phyloP scores from a whole-genome alignment of 1,140 invertebrate genomes.

The Bilobella aurantiaca region DNA sequence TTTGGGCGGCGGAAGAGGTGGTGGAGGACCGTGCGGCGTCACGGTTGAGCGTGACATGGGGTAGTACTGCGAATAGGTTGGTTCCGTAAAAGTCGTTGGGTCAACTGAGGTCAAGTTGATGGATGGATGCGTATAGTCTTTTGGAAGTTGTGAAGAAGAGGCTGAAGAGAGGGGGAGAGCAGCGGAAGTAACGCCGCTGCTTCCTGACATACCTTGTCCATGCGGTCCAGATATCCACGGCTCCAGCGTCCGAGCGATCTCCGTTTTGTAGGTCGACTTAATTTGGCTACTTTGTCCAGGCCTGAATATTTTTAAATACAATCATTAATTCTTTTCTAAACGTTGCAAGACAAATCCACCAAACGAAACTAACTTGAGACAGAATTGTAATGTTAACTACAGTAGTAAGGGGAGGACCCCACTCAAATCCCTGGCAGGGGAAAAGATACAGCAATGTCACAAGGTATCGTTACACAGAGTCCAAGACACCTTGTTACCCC shows the following conservation, averaged over 20 bases:
- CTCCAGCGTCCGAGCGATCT: constrained; percentile 53
- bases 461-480: too few species aligned
- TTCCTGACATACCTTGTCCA: neutral
- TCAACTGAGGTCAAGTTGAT: constrained; percentile 29
- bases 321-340: neutral
- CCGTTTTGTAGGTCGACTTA: constrained; percentile 52
- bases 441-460: too few species aligned
- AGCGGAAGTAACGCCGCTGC: constrained; percentile 26
- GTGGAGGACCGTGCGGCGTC: constrained; percentile 23
- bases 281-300: constrained; percentile 49
- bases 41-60: constrained; percentile 33
- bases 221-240: constrained; percentile 46
- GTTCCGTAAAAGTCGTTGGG: constrained; percentile 30
- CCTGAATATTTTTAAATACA: constrained; percentile 37
- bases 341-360: neutral
- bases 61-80: constrained; percentile 34
- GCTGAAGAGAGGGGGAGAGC: constrained; percentile 10
- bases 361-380: too few species aligned
- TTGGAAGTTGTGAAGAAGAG: constrained; percentile 26
- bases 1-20: constrained; percentile 21
- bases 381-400: too few species aligned
- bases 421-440: too few species aligned
- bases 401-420: too few species aligned
- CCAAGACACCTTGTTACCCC: too few species aligned
- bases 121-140: constrained; percentile 34